A percentile compares a stretch with the other conserved stretches of the same genome.
phyloP scores from a whole-genome alignment of 2,113 vertebrate species.

The Chroicocephalus ridibundus region DNA sequence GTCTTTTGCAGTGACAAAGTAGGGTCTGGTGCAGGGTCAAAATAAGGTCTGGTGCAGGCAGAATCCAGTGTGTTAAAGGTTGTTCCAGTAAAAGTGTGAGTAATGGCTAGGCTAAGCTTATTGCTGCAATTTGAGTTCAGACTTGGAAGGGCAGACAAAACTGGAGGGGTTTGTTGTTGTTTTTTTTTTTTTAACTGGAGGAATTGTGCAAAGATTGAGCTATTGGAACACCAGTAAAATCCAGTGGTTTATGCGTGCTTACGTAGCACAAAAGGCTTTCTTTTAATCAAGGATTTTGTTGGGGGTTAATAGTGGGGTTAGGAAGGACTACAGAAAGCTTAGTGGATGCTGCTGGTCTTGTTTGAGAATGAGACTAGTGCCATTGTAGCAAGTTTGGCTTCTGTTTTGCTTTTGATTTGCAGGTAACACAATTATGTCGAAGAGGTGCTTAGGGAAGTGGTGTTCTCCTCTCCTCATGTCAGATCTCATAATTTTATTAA shows the following conservation, averaged over 20 bases:
- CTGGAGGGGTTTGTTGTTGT: neutral
- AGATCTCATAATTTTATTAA: neutral
- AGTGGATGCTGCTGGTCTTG: neutral
- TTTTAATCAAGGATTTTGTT: neutral
- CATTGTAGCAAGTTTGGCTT: neutral
- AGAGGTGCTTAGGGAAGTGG: neutral
- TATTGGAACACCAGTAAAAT: neutral
- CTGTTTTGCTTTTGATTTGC: neutral
- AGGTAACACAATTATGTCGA: neutral
- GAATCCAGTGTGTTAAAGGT: neutral
- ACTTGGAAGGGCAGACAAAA: neutral
- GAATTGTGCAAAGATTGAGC: neutral
- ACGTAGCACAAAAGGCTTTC: neutral
- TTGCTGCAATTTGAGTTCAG: neutral
- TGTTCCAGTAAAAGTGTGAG: neutral
- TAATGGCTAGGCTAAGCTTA: neutral
- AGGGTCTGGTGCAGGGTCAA: neutral
- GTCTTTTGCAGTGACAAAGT: neutral
- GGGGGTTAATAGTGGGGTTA: neutral
- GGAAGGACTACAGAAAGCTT: conserved; percentile 26
- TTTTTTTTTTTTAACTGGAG: neutral
- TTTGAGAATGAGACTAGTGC: neutral
- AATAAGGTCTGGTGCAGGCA: neutral
- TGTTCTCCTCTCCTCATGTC: neutral
- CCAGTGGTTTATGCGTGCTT: neutral